A percentile compares a stretch with the other conserved stretches of the same genome.
phyloP scores from a whole-genome alignment of 2,888 invertebrate genomes.

The Synanthedon tipuliformis region DNA sequence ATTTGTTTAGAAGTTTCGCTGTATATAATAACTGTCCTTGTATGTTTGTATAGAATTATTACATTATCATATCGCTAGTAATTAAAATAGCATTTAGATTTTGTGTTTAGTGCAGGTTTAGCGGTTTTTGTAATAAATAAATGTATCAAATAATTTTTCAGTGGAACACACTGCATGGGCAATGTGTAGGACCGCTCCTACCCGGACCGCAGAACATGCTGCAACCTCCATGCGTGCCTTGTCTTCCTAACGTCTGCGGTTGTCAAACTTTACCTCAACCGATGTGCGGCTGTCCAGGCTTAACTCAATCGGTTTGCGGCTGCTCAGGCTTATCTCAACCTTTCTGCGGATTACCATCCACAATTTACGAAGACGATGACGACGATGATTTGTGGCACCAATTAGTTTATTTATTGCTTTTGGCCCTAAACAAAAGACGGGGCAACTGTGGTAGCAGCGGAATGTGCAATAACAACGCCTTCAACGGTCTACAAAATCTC shows the following conservation, averaged over 20 bases:
- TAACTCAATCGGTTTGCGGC: background rate
- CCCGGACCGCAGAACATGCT: background rate
- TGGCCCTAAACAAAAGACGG: background rate
- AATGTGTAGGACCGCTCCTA: background rate
- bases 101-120: no score
- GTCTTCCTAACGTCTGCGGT: background rate
- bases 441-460: constrained; percentile 6
- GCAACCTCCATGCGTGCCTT: constrained; percentile 4
- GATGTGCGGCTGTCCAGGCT: constrained; percentile 15
- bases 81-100: no score
- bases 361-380: constrained; percentile 21
- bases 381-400: constrained; percentile 12
- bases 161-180: background rate
- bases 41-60: no score
- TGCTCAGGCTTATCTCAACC: background rate
- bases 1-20: no score
- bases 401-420: background rate
- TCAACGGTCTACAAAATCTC: background rate
- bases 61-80: no score
- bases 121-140: no score
- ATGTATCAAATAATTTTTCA: background rate
- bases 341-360: constrained; percentile 15
- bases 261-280: background rate
- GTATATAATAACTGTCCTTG: no score
- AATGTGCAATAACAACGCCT: constrained; percentile 1